These are phyloP conservation scores for Percopsis transmontana DNA, from an alignment of 2,113 vertebrate species.

Conservation along the genomic window DNA sequence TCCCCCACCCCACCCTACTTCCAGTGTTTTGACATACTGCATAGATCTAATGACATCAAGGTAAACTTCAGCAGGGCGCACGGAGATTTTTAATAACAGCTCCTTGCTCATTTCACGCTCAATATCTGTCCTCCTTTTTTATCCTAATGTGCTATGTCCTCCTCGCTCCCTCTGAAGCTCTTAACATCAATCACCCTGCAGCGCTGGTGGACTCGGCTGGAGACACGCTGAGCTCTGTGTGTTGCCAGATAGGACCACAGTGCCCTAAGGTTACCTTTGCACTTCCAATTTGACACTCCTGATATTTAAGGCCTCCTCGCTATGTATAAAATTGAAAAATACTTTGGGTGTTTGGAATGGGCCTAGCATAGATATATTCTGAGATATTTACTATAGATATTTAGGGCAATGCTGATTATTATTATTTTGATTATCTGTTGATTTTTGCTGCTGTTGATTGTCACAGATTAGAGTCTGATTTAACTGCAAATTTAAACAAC, in stretches of 20 bases:
- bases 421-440: no score
- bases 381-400: conserved; percentile 10
- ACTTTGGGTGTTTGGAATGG: conserved; percentile 45
- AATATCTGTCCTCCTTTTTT: conserved; percentile 29
- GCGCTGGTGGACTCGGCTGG: conserved; percentile 53
- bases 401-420: no score
- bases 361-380: conserved; percentile 35
- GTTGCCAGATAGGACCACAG: conserved; percentile 55
- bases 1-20: neutral
- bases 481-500: no score
- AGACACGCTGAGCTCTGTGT: conserved; percentile 58
- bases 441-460: no score
- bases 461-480: no score
- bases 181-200: conserved; percentile 61
- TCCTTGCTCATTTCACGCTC: conserved; percentile 46
- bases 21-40: conserved; percentile 20
- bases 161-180: conserved; percentile 29
- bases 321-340: conserved; percentile 59
- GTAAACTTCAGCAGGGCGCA: conserved; percentile 46
- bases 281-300: conserved; percentile 53
- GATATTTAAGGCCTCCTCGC: conserved; percentile 47
- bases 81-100: conserved; percentile 60
- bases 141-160: conserved; percentile 9
- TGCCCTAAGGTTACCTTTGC: conserved; percentile 54
- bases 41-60: conserved; percentile 59